Base-by-base conservation (phyloP, 2,888 invertebrate genomes). In the Leptopterna dolabrata region DNA sequence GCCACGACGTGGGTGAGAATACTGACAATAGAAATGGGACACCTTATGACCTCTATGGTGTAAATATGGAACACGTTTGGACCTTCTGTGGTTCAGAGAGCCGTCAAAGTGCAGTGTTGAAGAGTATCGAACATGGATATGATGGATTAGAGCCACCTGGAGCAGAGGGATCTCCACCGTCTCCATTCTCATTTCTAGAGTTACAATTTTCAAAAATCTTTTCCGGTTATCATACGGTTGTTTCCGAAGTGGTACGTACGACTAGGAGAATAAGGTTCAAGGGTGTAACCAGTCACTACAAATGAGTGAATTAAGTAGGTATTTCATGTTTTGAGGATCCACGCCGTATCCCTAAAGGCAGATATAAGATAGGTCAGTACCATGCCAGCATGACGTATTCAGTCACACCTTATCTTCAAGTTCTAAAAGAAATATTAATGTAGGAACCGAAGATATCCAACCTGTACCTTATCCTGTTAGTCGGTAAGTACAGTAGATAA, bases 81-180 rank as follows among this genome's bases (percentile, higher is more conserved):
- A 78, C 3, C 27, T 2, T 24, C 43, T 43, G 45, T 78, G 78
- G 78, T 45, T 43, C 45, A 43, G n/a, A 78, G 78, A 41, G 43
- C 78, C 43, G 78, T 78, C 78, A 78, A 4, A 73, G 14, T 14
- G 14, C 14, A 11, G 43, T 27, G n/a, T n/a, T n/a, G 6, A 24
- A 11, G 14, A 19, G 78, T 27, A 78, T 43, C 78, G 43, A 13
- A 13, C 41, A 78, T 16, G 41, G 16, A 1, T 43, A 45, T 78
- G 78, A 78, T 78, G 78, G 27, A 78, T 78, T 29, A 19, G n/a
- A 43, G 27, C 78, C 78, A 78, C 78, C 78, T 76, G 78, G 78
- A 3, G n/a, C 6, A 2, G 55, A 9, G 55, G 16, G 55, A 55
- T 24, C 24, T 6, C 73, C 4, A 36, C 11, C 41, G 73, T 30